Base-by-base conservation (phyloP, 2,113 vertebrate genomes). In the Xenus cinereus region DNA sequence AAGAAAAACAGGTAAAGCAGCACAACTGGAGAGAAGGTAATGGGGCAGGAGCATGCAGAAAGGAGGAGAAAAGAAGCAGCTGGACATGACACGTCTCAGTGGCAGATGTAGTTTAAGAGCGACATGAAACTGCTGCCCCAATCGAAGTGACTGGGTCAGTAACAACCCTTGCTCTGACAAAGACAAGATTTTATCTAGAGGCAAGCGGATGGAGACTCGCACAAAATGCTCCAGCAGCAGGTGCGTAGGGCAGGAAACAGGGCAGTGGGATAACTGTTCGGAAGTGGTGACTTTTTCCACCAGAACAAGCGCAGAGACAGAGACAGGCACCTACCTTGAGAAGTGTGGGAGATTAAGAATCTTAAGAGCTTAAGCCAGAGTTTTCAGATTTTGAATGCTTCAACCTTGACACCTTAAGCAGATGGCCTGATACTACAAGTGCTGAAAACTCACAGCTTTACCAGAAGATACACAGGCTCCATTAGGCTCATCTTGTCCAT, bases 131-230 rank as follows among this genome's bases (percentile, higher is more conserved):
- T 45, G 35, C 50, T 69, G 41, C 32, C 33, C 6, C 5, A 1
- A 54, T 27, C 8, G 4, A 16, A 90, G 14, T 14, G 73, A 27
- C n/a, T 73, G 30, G 27, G 30, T 86, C 21, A 14, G 30, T 43
- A 73, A 43, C 69, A 80, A 80, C 41, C 20, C 27, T 15, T 24
- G 43, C 11, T 82, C 51, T 79, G 32, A 53, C 24, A 37, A 82
- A 84, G 46, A 15, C 8, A 77, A 51, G 51, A 33, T 21, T 85
- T 67, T 23, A 54, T 33, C 67, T n/a, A 41, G 13, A 56, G 33
- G 30, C 4, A 4, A 76, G 39, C 0, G 0, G n/a, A 73, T 33
- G 7, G 35, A 83, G 57, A 84, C 30, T 68, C 4, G 1, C 27
- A 74, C 33, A 21, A 84, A 75, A 23, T 16, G 60, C 50, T 73